Base-by-base conservation (phyloP, 2,113 vertebrate species). In the Plecotus auritus region DNA sequence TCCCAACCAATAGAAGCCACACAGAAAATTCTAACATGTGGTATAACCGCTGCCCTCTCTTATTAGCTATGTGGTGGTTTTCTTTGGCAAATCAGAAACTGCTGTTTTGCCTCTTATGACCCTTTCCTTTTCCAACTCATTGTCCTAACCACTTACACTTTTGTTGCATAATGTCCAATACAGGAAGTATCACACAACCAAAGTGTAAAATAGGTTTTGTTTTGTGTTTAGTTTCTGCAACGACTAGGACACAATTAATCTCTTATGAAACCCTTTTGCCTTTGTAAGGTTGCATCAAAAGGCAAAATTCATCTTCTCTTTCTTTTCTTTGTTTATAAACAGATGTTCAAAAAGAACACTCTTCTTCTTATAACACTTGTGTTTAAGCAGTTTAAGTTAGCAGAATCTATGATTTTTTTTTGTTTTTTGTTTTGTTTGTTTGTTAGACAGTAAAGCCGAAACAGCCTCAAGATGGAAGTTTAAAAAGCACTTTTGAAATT, bases 301-400 rank as follows among this genome's bases (percentile, higher is more conserved):
- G 94, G 97, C 97, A 98, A 98, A 98, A 95, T 89, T 74, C 93
- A 96, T 56, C 22, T 85, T 97, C 93, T 96, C 92, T 69, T 96
- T 96, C 81, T 92, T 70, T 51, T 13, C 78, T 35, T 66, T 90
- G 82, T 98, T 98, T 97, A 98, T 98, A 97, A 93, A 23, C 94
- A 96, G 97, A 97, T 88, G 59, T 96, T 97, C 93, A 97, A 97
- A 97, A 97, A 97, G 93, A 47, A 91, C 11, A 84, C 78, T 76
- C 42, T 84, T 96, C 97, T 89, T 85, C 87, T 96, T 97, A 96
- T 92, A 97, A 97, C 85, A 98, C 97, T 98, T 98, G 93, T 69
- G 0, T 96, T 96, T 92, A 97, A 96, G 82, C 67, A 0, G 9
- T 94, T 98, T 98, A 96, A 93, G 51, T 96, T 97, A 97, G 95